These are phyloP conservation scores for Lacanobia wlatinum DNA, from an alignment of 2,888 invertebrate species.

Conservation along the genomic window DNA sequence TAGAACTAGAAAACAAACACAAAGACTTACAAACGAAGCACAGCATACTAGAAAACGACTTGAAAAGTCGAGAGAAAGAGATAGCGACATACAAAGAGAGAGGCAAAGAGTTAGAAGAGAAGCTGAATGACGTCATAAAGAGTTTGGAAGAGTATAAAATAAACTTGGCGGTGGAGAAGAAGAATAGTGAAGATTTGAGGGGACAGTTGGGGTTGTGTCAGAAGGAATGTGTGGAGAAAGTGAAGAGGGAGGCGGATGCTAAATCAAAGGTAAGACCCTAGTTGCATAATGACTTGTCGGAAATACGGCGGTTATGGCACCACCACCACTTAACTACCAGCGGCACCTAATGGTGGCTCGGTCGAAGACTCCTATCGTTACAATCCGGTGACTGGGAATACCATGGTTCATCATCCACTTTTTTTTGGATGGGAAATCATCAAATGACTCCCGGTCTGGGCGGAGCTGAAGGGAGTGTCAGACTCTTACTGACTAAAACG, in stretches of 20 bases:
- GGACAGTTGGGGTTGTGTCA: conserved; percentile 76
- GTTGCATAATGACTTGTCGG: neutral
- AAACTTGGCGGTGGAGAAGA: conserved; percentile 80
- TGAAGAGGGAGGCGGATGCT: conserved; percentile 85
- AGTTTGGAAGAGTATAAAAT: conserved; percentile 79
- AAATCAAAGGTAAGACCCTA: conserved; percentile 77
- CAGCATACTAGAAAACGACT: conserved; percentile 72
- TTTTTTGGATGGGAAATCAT: too few relatives aligned
- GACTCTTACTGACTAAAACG: too few relatives aligned
- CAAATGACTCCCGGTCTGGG: too few relatives aligned
- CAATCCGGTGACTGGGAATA: too few relatives aligned
- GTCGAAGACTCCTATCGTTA: too few relatives aligned
- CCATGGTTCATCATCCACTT: too few relatives aligned
- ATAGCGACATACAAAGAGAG: conserved; percentile 84
- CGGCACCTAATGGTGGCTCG: too few relatives aligned
- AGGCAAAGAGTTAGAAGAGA: conserved; percentile 76
- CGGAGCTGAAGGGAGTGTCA: too few relatives aligned
- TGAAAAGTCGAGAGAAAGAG: conserved; percentile 85
- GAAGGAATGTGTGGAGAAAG: conserved; percentile 78
- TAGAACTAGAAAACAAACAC: conserved; percentile 86
- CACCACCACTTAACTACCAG: too few relatives aligned
- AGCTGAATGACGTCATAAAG: conserved; percentile 74
- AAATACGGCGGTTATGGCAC: too few relatives aligned
- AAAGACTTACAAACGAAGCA: conserved; percentile 77
- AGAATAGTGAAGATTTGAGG: conserved; percentile 80